These are phyloP conservation scores for Kuschelorhynchus macadamiae DNA, from an alignment of 2,888 invertebrate genomes.

Conservation along the genomic window DNA sequence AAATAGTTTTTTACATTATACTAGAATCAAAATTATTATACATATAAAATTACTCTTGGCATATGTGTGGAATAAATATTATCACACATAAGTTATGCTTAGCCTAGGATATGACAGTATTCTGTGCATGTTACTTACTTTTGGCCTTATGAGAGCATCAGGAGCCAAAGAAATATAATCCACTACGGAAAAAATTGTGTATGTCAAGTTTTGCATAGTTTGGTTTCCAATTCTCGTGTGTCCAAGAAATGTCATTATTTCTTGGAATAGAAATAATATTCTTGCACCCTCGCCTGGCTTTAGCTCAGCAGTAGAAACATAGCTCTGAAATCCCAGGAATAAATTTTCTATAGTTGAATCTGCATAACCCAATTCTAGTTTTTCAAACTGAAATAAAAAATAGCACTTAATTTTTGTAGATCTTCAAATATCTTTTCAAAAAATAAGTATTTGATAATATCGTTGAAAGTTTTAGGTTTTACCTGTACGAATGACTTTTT, in stretches of 20 bases:
- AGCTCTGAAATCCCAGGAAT: constrained; percentile 72
- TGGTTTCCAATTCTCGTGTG: constrained; percentile 41
- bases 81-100: no score
- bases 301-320: constrained; percentile 63
- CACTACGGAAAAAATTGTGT: constrained; percentile 74
- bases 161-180: constrained; percentile 77
- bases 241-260: constrained; percentile 73
- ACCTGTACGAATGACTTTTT: no score
- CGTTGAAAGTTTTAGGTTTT: no score
- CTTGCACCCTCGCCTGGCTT: constrained; percentile 79
- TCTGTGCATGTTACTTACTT: constrained; percentile 72
- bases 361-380: constrained; percentile 75
- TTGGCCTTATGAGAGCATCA: constrained; percentile 79
- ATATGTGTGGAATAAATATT: no score
- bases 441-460: no score
- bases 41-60: no score
- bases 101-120: no score
- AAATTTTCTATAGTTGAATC: constrained; percentile 74
- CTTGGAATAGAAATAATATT: constrained; percentile 72
- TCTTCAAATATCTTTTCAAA: no score
- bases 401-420: no score
- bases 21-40: no score
- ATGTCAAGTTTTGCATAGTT: constrained; percentile 67
- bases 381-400: constrained; percentile 69
- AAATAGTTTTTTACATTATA: no score